Evolutionary conservation across 1,140 invertebrate genomes (phyloP).

Genomic region (Papilio glaucus): DNA sequence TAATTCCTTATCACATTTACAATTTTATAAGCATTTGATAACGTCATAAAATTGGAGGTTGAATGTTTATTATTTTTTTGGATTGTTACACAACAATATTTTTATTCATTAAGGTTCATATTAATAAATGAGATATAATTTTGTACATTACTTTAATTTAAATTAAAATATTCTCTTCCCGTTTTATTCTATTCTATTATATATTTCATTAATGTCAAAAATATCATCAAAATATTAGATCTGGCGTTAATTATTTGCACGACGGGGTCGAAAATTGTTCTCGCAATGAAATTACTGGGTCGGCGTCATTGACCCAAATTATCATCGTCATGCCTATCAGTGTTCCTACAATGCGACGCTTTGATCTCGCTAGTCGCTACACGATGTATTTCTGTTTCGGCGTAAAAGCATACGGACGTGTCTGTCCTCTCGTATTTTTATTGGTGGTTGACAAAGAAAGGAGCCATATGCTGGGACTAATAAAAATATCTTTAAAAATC

Average conservation of each 20-base stretch:
- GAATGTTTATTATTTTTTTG: too few relatives aligned
- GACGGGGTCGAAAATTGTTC: conserved; percentile 38
- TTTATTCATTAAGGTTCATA: too few relatives aligned
- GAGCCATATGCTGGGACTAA: not conserved
- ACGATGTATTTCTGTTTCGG: conserved; percentile 21
- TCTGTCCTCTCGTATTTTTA: not conserved
- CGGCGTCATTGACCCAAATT: conserved; percentile 66
- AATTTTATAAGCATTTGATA: too few relatives aligned
- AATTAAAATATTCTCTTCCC: not conserved
- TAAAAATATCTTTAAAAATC: too few relatives aligned
- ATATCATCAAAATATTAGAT: conserved; percentile 9
- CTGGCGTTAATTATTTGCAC: conserved; percentile 29
- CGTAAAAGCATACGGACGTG: not conserved
- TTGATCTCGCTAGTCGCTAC: conserved; percentile 30
- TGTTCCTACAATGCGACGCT: conserved; percentile 29
- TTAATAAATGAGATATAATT: too few relatives aligned
- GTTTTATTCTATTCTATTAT: not conserved
- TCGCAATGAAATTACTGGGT: conserved; percentile 45
- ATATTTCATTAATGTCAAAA: not conserved
- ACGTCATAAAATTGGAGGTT: too few relatives aligned
- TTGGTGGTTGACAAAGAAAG: not conserved
- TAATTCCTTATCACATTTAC: too few relatives aligned
- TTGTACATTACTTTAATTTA: too few relatives aligned
- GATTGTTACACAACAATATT: too few relatives aligned
- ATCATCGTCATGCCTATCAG: conserved; percentile 49